Evolutionary conservation across 2,797 vertebrate species (phyloP), one percentile per base, ranked within the genome.

Genomic region (Chromobotia macracanthus): DNA sequence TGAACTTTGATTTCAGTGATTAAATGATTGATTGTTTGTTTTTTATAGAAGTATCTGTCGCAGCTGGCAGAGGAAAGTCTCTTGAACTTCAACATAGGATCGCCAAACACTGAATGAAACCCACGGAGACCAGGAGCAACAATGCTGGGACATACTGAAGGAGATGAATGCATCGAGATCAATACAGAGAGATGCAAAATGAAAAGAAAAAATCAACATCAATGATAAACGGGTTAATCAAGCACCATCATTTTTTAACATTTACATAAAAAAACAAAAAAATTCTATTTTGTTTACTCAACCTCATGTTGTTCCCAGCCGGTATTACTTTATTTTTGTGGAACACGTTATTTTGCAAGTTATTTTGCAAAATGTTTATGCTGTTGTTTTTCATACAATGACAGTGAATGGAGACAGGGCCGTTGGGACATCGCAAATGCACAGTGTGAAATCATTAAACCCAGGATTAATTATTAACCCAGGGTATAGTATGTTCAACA

Each of bases 11-110:
- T 41, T 65, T 53, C 12, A 68, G 48, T 19, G 7, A 71, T 65
- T 70, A 53, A 72, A 51, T 9, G 8, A 1, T 3, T 2, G 13
- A 8, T 41, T 41, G 50, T 72, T 44, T 35, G 28, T 28, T 84
- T 56, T 82, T 86, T 83, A 61, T 93, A 99, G 98, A 98, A 95
- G 82, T 99, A 99, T 87, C 90, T 99, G 63, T 96, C 95, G 31
- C 95, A 96, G 89, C 92, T 99, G 88, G 96, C 97, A 0, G 94
- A 97, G 87, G 95, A 95, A 61, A 94, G 94, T 80, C 90, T 96
- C 82, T 92, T 92, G 51, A 92, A 92, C 66, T 80, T 87, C 31
- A 86, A 92, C 6, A 83, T 87, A 63, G 90, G 89, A 72, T 88
- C 87, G 0, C 80, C 91, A 66, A 86, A 87, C 2, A 88, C 93